Evolutionary conservation across 1,140 invertebrate genomes (phyloP), one percentile per base, ranked within the genome.

Genomic region (Drosophila murphyi): DNA sequence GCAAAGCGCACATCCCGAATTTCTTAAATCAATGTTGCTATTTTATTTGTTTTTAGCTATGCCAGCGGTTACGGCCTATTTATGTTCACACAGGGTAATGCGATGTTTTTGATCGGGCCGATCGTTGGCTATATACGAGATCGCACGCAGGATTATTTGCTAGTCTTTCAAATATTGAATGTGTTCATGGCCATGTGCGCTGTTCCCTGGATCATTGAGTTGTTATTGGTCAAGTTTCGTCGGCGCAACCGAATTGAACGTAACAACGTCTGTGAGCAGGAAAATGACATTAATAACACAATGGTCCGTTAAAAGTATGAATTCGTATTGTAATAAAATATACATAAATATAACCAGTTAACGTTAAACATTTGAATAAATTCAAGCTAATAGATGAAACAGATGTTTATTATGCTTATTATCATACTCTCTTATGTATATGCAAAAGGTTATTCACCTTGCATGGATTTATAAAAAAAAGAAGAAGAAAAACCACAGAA

Each of bases 51-150:
- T 10, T 41, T 4, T 47, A 92, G 91, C 76, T 94, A 96, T 39
- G 94, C 95, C 2, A 94, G 95, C 0, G 95, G 95, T 0, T 95
- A 94, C 65, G 95, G 95, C 0, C 82, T 95, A 5, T 95, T 95
- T 71, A 95, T 95, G 94, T 92, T 95, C 20, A 82, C 94, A 31
- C 93, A 93, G 55, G 94, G 94, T 20, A 90, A 94, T 60, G 80
- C 90, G 4, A 91, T 90, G 78, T 92, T 92, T 31, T 12, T 81
- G 2, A 80, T 92, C 8, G 90, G 91, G 0, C 91, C 91, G 1
- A 73, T 92, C 41, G 80, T 92, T 6, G 92, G 92, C 3, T 80
- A 82, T 47, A 81, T 93, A 6, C 85, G 90, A n/a, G 92, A 93
- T 50, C 74, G 71, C 32, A 93, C 92, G 0, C 47, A 89, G 5